Percentiles rank a stretch among this genome's conserved stretches.
Conservation (phyloP, 2,888 invertebrate species). For the Chrysodeixis includens region DNA sequence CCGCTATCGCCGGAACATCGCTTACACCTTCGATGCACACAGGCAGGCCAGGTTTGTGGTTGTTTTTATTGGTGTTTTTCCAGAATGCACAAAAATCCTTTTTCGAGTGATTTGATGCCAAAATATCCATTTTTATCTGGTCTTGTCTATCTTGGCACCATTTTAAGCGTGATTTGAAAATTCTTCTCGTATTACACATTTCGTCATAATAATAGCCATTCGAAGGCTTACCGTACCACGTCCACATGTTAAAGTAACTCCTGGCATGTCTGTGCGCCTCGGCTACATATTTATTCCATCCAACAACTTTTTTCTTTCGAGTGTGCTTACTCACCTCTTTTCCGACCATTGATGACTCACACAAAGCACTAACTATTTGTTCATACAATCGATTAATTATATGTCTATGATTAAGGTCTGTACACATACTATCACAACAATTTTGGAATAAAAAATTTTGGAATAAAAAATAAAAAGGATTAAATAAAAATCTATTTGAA, state of each 20-base stretch:
- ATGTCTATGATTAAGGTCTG: neutral
- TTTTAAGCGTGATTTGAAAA: neutral
- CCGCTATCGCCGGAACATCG: neutral
- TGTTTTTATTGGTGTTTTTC: too few species aligned
- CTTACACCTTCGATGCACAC: neutral
- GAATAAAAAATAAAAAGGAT: constrained; percentile 5
- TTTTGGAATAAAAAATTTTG: neutral
- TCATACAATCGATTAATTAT: neutral
- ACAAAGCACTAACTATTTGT: neutral
- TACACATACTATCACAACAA: neutral
- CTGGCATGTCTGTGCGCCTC: neutral
- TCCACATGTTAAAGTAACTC: neutral
- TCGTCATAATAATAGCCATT: neutral
- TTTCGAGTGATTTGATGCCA: too few species aligned
- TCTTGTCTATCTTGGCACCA: too few species aligned
- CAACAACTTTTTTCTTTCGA: too few species aligned
- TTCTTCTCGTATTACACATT: neutral
- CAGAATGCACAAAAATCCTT: too few species aligned
- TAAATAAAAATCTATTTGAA: neutral
- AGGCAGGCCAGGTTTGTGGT: neutral
- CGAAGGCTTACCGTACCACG: neutral
- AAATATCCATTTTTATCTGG: too few species aligned
- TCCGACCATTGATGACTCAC: neutral
- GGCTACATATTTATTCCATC: constrained; percentile 2
- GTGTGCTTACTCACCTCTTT: neutral